These are phyloP conservation scores for Sebastes cheni DNA, from an alignment of 2,797 vertebrate species.

Conservation along the genomic window DNA sequence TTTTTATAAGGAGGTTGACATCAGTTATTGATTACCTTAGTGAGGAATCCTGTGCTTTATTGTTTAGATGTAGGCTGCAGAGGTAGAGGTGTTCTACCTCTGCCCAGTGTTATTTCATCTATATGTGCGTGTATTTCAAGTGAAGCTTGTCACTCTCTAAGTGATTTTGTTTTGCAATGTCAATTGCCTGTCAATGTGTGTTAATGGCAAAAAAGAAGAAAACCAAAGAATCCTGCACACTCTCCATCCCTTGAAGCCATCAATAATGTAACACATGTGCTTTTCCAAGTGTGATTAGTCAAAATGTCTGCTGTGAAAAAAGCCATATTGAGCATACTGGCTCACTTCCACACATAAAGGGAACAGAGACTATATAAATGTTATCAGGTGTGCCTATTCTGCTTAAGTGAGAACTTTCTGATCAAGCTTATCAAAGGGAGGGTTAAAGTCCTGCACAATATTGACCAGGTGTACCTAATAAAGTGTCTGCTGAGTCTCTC, in stretches of 20 bases:
- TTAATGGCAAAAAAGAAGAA: too few species aligned
- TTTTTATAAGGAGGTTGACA: not conserved
- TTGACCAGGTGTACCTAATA: not conserved
- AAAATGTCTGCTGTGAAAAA: not conserved
- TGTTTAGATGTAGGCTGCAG: too few species aligned
- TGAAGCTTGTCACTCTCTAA: too few species aligned
- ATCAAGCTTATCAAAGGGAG: not conserved
- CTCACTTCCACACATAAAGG: not conserved
- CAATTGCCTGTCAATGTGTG: too few species aligned
- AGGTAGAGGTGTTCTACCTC: too few species aligned
- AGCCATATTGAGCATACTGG: not conserved
- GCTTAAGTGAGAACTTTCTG: not conserved
- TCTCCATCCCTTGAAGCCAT: not conserved
- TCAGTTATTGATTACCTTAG: too few species aligned
- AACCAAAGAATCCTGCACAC: not conserved
- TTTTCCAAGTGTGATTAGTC: not conserved
- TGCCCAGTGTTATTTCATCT: too few species aligned
- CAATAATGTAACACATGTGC: not conserved
- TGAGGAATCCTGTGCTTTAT: too few species aligned
- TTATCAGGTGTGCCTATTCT: not conserved
- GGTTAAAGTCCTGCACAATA: not conserved
- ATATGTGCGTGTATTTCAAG: too few species aligned
- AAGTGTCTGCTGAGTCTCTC: constrained; percentile 15
- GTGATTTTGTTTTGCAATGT: too few species aligned
- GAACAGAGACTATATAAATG: not conserved